These are phyloP conservation scores for Ridgeia piscesae DNA, from an alignment of 1,140 invertebrate species.

Conservation along the genomic window DNA sequence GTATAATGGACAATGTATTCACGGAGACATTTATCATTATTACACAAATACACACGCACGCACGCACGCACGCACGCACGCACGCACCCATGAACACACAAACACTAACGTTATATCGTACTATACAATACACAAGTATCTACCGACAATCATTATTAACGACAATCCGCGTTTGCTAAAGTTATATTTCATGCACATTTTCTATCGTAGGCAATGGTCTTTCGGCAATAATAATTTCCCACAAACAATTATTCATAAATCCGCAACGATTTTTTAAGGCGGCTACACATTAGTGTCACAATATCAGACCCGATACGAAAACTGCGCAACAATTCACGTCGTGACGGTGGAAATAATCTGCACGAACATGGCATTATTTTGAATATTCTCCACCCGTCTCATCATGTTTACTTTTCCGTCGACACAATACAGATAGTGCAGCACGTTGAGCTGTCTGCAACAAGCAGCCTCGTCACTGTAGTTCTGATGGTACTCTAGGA, in stretches of 20 bases:
- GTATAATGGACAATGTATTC: too few relatives aligned
- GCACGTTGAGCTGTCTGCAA: background rate
- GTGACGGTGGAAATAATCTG: background rate
- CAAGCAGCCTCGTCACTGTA: background rate
- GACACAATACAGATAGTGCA: background rate
- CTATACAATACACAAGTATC: too few relatives aligned
- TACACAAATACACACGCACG: background rate
- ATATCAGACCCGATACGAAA: background rate
- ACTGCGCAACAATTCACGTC: background rate
- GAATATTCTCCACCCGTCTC: background rate
- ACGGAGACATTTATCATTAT: too few relatives aligned
- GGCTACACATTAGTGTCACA: background rate
- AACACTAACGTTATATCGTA: too few relatives aligned
- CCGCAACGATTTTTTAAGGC: background rate
- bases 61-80: background rate
- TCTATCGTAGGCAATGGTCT: background rate
- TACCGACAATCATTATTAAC: too few relatives aligned
- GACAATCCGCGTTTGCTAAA: too few relatives aligned
- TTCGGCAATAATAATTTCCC: background rate
- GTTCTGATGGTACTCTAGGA: background rate
- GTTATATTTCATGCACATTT: too few relatives aligned
- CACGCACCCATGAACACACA: background rate
- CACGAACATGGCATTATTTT: background rate
- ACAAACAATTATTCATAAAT: background rate
- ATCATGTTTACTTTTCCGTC: background rate